phyloP scores from a whole-genome alignment of 2,888 invertebrate genomes.

The Tuberolachnus salignus region DNA sequence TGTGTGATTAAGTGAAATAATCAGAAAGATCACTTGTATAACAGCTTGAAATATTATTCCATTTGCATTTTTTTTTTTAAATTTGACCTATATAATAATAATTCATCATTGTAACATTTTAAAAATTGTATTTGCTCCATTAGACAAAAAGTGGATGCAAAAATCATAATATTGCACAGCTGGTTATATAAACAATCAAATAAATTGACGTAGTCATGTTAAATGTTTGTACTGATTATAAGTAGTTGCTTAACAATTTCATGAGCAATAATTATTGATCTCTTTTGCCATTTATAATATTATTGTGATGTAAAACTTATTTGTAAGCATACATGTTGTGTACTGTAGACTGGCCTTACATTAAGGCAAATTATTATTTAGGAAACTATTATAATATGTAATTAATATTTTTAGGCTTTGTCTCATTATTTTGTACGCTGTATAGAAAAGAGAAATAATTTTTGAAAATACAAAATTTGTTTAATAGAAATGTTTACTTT shows the following conservation, averaged over 20 bases:
- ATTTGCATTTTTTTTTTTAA: not conserved
- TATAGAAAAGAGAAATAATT: slow-evolving; percentile 40
- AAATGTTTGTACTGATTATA: slow-evolving; percentile 41
- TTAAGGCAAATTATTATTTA: slow-evolving; percentile 53
- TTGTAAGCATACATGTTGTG: slow-evolving; percentile 52
- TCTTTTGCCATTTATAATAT: slow-evolving; percentile 50
- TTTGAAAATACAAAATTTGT: slow-evolving; percentile 39
- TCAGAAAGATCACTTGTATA: slow-evolving; percentile 1
- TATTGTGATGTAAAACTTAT: slow-evolving; percentile 53
- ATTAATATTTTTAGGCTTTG: slow-evolving; percentile 43
- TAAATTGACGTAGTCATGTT: slow-evolving; percentile 27
- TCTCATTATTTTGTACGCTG: slow-evolving; percentile 55
- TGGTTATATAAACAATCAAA: slow-evolving; percentile 34
- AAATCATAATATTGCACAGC: slow-evolving; percentile 19
- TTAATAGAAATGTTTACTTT: slow-evolving; percentile 26
- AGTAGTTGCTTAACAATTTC: slow-evolving; percentile 45
- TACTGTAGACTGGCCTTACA: slow-evolving; percentile 54
- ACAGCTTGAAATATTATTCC: slow-evolving; percentile 25
- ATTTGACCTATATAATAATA: slow-evolving; percentile 8
- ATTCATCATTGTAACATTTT: not conserved
- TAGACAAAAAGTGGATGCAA: not conserved
- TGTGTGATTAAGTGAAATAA: slow-evolving; percentile 24
- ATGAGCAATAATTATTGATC: slow-evolving; percentile 56
- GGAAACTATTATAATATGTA: slow-evolving; percentile 17
- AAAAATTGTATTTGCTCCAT: not conserved